Conservation (phyloP, 2,113 vertebrate species). For the Mus pahari region DNA sequence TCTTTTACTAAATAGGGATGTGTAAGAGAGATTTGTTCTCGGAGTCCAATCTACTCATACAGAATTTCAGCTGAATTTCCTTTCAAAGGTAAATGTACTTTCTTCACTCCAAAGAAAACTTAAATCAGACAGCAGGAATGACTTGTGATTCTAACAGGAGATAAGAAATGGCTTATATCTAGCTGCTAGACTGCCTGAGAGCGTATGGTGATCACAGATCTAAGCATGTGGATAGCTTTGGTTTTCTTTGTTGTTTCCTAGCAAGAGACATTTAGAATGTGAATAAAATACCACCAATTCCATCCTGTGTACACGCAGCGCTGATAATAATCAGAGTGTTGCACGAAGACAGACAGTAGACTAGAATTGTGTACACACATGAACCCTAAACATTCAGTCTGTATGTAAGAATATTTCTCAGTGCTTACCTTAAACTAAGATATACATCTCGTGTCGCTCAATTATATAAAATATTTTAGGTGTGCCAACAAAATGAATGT, state of each 20-base stretch:
- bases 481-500: neutral
- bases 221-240: conserved; percentile 48
- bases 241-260: conserved; percentile 67
- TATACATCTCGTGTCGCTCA: neutral
- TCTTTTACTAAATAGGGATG: conserved; percentile 70
- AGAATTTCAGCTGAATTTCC: conserved; percentile 73
- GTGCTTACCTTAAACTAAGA: conserved; percentile 43
- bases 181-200: conserved; percentile 58
- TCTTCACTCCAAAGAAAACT: conserved; percentile 70
- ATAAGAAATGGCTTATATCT: conserved; percentile 74
- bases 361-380: conserved; percentile 5
- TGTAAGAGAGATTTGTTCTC: conserved; percentile 64
- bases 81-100: conserved; percentile 73
- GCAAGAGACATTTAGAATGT: conserved; percentile 44
- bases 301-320: conserved; percentile 6
- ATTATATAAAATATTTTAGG: neutral
- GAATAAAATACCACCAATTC: conserved; percentile 61
- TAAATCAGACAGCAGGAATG: conserved; percentile 69
- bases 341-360: neutral
- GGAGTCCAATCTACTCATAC: conserved; percentile 43
- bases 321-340: conserved; percentile 55
- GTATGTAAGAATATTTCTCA: neutral
- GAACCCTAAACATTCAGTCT: neutral
- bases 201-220: conserved; percentile 56
- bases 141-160: conserved; percentile 74